Base-by-base conservation (phyloP, 2,888 invertebrate species). In the Ophion obscuratus region DNA sequence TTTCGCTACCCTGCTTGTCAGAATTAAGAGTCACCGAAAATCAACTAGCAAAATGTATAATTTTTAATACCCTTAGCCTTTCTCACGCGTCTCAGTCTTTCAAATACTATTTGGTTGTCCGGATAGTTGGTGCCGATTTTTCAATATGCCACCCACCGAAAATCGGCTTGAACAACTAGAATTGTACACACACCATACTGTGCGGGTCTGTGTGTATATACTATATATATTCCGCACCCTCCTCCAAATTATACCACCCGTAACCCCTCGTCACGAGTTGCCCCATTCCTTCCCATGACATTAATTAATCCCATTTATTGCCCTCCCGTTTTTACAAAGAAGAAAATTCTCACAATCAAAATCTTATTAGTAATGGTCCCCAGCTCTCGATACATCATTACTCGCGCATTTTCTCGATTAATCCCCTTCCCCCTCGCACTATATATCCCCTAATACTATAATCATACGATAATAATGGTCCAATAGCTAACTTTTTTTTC, bases 261-360 rank as follows among this genome's bases (percentile, higher is more conserved):
- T 11, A 47, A 36, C 57, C 76, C 64, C 70, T 44, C 64, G 67
- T 36, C 36, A 24, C 24, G n/a, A 68, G 68, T 70, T 36, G 64
- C 64, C 47, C n/a, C 73, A 57, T 73, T 24, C 68, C 20, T 36
- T 36, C 24, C 57, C 17, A n/a, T 68, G 62, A 70, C 57, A 79
- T 79, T 79, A 20, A 62, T 73, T 70, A 67, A 83, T 83, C 78
- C 68, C 44, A 79, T 75, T 70, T 68, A 53, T 74, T 47, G 24
- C 47, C 62, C 62, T 70, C 20, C 10, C 53, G 67, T 77, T 20
- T 73, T 59, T 66, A 10, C 62, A 53, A 40, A 66, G 66, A 74
- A 24, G 20, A 80, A 73, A 20, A 66, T 27, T 68, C 44, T 9
- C 11, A 17, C 62, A 73, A 80, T 67, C 70, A 67, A 62, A 78